Conservation (phyloP, 2,888 invertebrate species). For the Agrenia bidenticulata region DNA sequence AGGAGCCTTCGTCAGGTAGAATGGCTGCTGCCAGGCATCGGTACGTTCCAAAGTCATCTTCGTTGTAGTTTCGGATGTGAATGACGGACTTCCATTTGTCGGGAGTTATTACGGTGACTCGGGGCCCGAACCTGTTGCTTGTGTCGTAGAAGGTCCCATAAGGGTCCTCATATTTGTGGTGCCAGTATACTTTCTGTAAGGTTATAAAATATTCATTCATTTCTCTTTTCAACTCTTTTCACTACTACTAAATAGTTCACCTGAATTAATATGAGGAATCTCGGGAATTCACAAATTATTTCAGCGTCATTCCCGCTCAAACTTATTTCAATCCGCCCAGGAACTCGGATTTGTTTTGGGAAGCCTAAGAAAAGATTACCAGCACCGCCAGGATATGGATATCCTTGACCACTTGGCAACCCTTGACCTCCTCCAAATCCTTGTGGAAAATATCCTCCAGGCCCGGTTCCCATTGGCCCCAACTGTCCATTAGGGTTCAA, state of each 20-base stretch:
- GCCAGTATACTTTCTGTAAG: slow-evolving; percentile 51
- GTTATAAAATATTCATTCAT: neutral
- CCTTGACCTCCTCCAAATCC: neutral
- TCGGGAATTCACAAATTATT: slow-evolving; percentile 48
- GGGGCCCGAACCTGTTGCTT: slow-evolving; percentile 45
- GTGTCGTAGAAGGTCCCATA: slow-evolving; percentile 51
- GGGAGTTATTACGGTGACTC: slow-evolving; percentile 36
- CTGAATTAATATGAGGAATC: slow-evolving; percentile 48
- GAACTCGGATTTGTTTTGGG: slow-evolving; percentile 47
- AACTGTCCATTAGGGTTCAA: neutral
- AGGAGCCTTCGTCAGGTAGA: slow-evolving; percentile 39
- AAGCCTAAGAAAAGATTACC: slow-evolving; percentile 8
- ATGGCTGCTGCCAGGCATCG: slow-evolving; percentile 49
- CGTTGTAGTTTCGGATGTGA: slow-evolving; percentile 40
- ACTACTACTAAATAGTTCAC: slow-evolving; percentile 26
- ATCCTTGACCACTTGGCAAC: neutral
- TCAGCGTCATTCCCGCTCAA: slow-evolving; percentile 38
- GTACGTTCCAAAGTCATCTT: slow-evolving; percentile 49
- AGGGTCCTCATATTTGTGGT: slow-evolving; percentile 45
- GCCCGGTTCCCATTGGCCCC: neutral
- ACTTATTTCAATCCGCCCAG: slow-evolving; percentile 41
- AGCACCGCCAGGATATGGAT: neutral
- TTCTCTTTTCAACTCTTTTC: neutral
- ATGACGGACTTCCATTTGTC: slow-evolving; percentile 48
- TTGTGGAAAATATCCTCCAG: neutral